phyloP scores from a whole-genome alignment of 2,888 invertebrate species.

The Melipona bicolor region DNA sequence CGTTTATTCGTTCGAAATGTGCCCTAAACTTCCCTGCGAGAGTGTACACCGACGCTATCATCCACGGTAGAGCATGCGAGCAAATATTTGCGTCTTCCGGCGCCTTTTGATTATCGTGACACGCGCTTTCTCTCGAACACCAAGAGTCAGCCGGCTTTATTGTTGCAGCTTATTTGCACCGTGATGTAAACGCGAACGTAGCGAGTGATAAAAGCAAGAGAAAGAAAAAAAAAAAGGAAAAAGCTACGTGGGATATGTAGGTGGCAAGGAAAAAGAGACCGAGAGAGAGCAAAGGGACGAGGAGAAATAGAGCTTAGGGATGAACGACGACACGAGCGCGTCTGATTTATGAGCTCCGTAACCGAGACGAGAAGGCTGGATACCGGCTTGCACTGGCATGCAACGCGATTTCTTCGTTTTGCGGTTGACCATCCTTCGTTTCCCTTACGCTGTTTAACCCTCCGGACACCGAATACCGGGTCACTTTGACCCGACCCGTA shows the following conservation, averaged over 20 bases:
- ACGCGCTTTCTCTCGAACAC: constrained; percentile 13
- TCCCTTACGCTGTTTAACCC: background rate
- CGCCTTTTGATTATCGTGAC: constrained; percentile 62
- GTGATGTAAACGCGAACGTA: constrained; percentile 72
- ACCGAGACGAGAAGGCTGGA: constrained; percentile 60
- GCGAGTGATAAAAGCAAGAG: background rate
- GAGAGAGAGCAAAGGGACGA: constrained; percentile 12
- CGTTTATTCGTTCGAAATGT: too few relatives aligned
- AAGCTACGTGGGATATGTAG: constrained; percentile 4
- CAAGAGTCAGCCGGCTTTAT: constrained; percentile 53
- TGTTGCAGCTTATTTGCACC: constrained; percentile 78
- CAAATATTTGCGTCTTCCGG: constrained; percentile 17
- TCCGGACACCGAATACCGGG: too few relatives aligned
- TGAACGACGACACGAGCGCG: constrained; percentile 44
- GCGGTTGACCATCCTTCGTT: constrained; percentile 27
- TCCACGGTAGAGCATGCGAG: background rate
- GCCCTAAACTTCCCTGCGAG: too few relatives aligned
- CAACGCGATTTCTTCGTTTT: constrained; percentile 22
- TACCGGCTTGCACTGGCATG: constrained; percentile 2
- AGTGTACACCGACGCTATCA: background rate
- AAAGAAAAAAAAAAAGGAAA: too few relatives aligned
- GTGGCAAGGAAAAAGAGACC: constrained; percentile 6
- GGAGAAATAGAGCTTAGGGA: constrained; percentile 39
- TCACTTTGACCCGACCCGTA: too few relatives aligned
- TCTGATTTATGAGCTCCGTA: constrained; percentile 73